These are phyloP conservation scores for Lamprotornis superbus DNA, from an alignment of 2,113 vertebrate genomes.

Conservation along the genomic window DNA sequence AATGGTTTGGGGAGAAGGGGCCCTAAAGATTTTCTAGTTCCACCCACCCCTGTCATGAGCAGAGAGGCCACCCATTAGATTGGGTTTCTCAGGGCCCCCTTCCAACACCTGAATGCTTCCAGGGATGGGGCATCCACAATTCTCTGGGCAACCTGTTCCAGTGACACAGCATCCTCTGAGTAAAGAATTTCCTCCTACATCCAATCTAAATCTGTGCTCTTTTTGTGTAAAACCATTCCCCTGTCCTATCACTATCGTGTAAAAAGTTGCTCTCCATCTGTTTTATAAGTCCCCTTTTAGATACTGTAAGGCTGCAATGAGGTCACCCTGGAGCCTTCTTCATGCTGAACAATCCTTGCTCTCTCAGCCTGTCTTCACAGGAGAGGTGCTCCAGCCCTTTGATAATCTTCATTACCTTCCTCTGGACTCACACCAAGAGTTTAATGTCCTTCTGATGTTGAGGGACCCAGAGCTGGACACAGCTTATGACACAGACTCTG, in stretches of 20 bases:
- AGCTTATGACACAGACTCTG: neutral
- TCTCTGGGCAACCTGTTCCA: neutral
- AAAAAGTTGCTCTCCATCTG: neutral
- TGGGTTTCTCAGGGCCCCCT: neutral
- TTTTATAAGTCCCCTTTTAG: neutral
- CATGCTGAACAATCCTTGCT: neutral
- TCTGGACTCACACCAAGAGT: neutral
- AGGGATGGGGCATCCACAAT: neutral
- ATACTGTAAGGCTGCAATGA: neutral
- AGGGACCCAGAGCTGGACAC: neutral
- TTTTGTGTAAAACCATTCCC: neutral
- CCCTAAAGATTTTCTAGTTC: neutral
- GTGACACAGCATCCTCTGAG: neutral
- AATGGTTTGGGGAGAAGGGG: neutral
- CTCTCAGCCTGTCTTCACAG: neutral
- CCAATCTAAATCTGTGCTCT: neutral
- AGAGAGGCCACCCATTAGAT: neutral
- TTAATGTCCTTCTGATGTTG: neutral
- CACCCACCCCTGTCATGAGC: too few species aligned
- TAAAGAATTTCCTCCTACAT: neutral
- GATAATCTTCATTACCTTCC: neutral
- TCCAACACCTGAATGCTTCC: neutral
- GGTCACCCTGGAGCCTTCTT: neutral
- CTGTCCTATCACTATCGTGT: neutral
- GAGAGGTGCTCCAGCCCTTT: neutral